Evolutionary conservation across 2,113 vertebrate genomes (phyloP).

Genomic region (Synodontis membranacea): DNA sequence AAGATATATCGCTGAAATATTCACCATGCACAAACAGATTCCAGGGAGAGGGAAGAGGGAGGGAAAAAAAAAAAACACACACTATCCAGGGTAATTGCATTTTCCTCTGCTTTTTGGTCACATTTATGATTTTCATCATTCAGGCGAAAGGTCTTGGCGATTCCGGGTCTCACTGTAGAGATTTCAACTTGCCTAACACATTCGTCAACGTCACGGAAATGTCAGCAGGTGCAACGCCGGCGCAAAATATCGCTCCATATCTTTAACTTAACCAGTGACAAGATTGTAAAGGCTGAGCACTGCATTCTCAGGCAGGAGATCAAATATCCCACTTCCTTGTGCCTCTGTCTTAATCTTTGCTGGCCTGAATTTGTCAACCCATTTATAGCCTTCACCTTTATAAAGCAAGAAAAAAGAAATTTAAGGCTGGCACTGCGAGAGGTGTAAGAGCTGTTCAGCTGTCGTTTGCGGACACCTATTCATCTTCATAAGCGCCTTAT

Average conservation of each 20-base stretch:
- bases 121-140: not conserved
- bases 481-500: constrained; percentile 45
- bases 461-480: constrained; percentile 44
- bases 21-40: not conserved
- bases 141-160: not conserved
- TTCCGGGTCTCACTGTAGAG: not conserved
- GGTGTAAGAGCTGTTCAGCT: constrained; percentile 28
- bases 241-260: constrained; percentile 26
- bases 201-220: constrained; percentile 25
- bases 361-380: constrained; percentile 18
- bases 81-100: not conserved
- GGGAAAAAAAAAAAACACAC: not conserved
- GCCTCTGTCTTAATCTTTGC: constrained; percentile 15
- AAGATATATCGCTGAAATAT: not conserved
- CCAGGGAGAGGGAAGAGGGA: no score
- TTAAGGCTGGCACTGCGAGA: constrained; percentile 4
- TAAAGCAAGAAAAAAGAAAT: not conserved
- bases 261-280: constrained; percentile 34
- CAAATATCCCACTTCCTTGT: not conserved
- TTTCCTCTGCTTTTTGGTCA: not conserved
- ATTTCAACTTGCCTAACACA: constrained; percentile 5
- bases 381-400: constrained; percentile 42
- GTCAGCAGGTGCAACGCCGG: constrained; percentile 11
- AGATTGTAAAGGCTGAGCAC: constrained; percentile 8
- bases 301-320: not conserved